A percentile compares a stretch with the other conserved stretches of the same genome.
These are phyloP conservation scores for Alouatta palliata DNA, from an alignment of 2,113 vertebrate species.

Conservation along the genomic window DNA sequence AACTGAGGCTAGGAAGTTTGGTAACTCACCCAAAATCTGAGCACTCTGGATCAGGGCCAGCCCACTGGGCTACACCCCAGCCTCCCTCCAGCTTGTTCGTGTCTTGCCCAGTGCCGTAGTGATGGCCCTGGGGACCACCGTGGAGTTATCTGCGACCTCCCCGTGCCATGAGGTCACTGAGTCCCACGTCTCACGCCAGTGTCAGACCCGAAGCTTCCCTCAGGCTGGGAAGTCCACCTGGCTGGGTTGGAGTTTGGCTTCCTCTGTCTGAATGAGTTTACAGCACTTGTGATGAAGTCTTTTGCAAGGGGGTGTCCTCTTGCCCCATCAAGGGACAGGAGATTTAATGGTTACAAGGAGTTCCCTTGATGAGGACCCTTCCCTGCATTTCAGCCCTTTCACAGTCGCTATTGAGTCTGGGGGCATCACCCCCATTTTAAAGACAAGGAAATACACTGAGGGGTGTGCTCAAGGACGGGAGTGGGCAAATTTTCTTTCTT, in stretches of 20 bases:
- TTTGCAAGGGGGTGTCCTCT: not conserved
- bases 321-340: accelerated
- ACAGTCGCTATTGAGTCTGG: accelerated
- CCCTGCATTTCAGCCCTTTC: not conserved
- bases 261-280: not conserved
- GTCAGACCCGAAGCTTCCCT: not conserved
- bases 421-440: accelerated
- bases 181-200: not conserved
- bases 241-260: not conserved
- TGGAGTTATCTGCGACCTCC: accelerated
- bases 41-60: too few relatives aligned
- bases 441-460: not conserved
- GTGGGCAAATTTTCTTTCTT: too few relatives aligned
- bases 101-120: accelerated
- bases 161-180: accelerated
- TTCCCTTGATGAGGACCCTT: too few relatives aligned
- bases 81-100: not conserved
- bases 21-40: accelerated
- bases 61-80: not conserved
- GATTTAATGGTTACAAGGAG: not conserved
- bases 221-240: not conserved
- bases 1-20: not conserved
- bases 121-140: accelerated
- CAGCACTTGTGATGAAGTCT: too few relatives aligned
- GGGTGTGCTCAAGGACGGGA: not conserved